Evolutionary conservation across 92 coral and sea anemone species (phyloP).

Genomic region (Zoanthus sansibaricus): DNA sequence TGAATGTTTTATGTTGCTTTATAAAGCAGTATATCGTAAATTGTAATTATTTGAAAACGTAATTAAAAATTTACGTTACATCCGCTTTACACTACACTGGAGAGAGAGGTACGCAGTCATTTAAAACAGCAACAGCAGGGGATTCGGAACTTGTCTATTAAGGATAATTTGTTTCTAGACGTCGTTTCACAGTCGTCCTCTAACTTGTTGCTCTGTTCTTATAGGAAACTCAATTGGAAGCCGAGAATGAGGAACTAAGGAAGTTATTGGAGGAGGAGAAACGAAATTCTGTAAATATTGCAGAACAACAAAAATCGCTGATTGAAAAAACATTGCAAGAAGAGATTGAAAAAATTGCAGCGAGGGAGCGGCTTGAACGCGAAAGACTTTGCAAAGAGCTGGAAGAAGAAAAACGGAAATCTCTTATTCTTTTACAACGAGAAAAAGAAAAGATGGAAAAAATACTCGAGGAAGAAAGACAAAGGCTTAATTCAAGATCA

Average conservation of each 20-base stretch:
- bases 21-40: no score
- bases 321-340: slow-evolving; percentile 69
- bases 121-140: no score
- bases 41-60: no score
- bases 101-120: no score
- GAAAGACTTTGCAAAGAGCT: slow-evolving; percentile 62
- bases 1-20: no score
- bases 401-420: slow-evolving; percentile 75
- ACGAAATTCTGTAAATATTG: slow-evolving; percentile 58
- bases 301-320: slow-evolving; percentile 57
- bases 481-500: slow-evolving; percentile 35
- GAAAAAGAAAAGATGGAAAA: slow-evolving; percentile 69
- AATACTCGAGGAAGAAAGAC: slow-evolving; percentile 64
- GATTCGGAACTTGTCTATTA: no score
- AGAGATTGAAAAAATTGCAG: slow-evolving; percentile 54
- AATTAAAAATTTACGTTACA: no score
- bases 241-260: slow-evolving; percentile 68
- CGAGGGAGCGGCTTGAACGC: slow-evolving; percentile 68
- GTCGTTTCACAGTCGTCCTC: not conserved
- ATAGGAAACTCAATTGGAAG: slow-evolving; percentile 65
- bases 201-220: slow-evolving; percentile 1
- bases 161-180: no score
- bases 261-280: slow-evolving; percentile 74
- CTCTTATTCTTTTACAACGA: slow-evolving; percentile 66
- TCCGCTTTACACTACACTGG: no score